Evolutionary conservation across 1,140 invertebrate species (phyloP), one percentile per base, ranked within the genome.

Genomic region (Heterodera carotae): DNA sequence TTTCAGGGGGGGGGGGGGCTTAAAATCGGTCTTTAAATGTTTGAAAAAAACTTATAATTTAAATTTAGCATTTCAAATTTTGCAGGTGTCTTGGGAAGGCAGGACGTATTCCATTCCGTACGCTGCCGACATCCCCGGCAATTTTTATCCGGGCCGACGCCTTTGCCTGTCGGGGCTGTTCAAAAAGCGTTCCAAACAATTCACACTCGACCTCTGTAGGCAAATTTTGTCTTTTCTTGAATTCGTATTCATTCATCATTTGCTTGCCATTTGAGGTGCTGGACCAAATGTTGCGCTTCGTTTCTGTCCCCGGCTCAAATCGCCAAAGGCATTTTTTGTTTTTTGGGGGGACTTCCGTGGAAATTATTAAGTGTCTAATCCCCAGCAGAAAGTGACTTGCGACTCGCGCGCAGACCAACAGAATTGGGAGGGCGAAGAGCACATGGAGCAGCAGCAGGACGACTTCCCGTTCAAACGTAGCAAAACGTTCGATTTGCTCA

Each of bases 81-180:
- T 48, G 43, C 64, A 77, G 76, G 76, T 77, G 25, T 78, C 75
- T 15, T 78, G 77, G 77, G 77, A 79, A 78, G 76, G 76, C 3
- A 22, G 76, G 25, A 67, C 75, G 25, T 78, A 78, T 77, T 53
- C 53, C 43, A 75, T 87, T 72, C 85, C 85, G 1, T 87, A 87
- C 76, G 75, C 78, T n/a, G 85, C 85, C 34, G 85, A 88, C 59
- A 87, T 87, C 68, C 86, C 86, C 7, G 86, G 84, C 29, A 85
- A 87, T 69, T 88, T 87, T 66, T 84, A 82, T 69, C 82, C 85
- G 22, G 82, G 85, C 64, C 72, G 85, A 64, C 84, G 83, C 64
- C 81, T 87, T n/a, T 87, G 82, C 74, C 78, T 87, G 4, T 87
- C 86, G 25, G 85, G 78, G 18, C 75, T 85, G 34, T 71, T 75